Percentiles rank a stretch among this genome's conserved stretches.
These are phyloP conservation scores for Julus scandinavius DNA, from an alignment of 2,888 invertebrate genomes.

Conservation along the genomic window DNA sequence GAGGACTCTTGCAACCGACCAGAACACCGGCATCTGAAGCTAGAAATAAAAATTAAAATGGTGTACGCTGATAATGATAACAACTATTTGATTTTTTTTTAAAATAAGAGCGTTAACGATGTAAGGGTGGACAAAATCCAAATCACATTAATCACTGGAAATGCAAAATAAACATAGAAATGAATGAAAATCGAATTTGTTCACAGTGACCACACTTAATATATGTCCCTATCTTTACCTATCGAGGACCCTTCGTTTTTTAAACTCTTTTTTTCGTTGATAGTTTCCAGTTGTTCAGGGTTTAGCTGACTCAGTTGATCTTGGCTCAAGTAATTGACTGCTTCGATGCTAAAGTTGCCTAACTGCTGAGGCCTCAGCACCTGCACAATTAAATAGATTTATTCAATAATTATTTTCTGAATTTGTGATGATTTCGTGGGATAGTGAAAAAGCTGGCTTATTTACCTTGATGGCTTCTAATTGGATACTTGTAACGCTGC, in stretches of 20 bases:
- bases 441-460: neutral
- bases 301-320: slow-evolving; percentile 42
- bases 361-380: slow-evolving; percentile 37
- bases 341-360: slow-evolving; percentile 48
- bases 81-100: neutral
- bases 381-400: slow-evolving; percentile 3
- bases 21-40: neutral
- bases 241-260: slow-evolving; percentile 37
- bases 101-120: slow-evolving; percentile 5
- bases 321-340: slow-evolving; percentile 33
- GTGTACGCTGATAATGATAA: neutral
- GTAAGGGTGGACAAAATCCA: neutral
- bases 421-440: neutral
- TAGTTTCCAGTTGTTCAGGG: slow-evolving; percentile 2
- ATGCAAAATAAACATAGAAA: neutral
- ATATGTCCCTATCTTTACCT: neutral
- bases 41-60: neutral
- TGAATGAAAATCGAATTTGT: too few relatives aligned
- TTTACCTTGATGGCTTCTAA: slow-evolving; percentile 24
- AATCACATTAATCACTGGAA: neutral
- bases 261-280: slow-evolving; percentile 46
- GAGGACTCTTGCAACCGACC: neutral
- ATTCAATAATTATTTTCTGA: too few relatives aligned
- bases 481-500: neutral
- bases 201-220: too few relatives aligned